Conservation (phyloP, 2,113 vertebrate species). For the Rhagologus leucostigma region DNA sequence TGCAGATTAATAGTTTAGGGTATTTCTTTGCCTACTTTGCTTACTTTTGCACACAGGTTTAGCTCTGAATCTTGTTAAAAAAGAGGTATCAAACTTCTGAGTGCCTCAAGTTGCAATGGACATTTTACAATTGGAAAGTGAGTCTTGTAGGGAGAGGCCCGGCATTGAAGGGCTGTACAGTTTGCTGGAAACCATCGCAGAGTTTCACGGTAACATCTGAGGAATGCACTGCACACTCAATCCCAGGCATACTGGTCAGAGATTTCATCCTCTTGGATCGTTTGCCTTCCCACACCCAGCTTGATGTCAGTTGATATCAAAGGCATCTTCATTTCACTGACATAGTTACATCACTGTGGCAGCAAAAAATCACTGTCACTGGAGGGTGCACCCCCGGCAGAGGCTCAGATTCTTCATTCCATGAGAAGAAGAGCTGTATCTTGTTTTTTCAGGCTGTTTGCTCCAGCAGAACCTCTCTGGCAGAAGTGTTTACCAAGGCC, state of each 20-base stretch:
- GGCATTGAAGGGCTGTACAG: neutral
- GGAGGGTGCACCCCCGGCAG: neutral
- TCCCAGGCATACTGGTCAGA: neutral
- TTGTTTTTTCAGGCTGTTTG: neutral
- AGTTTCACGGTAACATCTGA: neutral
- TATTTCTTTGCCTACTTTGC: neutral
- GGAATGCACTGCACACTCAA: neutral
- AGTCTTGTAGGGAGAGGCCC: neutral
- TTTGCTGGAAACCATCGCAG: neutral
- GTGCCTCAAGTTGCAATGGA: neutral
- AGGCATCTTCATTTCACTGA: neutral
- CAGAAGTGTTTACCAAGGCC: neutral
- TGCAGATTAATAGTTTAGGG: neutral
- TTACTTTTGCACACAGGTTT: neutral
- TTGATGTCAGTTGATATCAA: neutral
- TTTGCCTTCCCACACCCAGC: neutral
- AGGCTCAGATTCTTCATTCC: accelerated
- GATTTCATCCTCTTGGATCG: accelerated
- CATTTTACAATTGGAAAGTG: neutral
- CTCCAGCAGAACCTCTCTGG: neutral
- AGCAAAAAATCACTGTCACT: neutral
- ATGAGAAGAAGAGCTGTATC: neutral
- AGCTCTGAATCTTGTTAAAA: neutral
- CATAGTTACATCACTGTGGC: neutral
- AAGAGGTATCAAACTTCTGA: neutral